phyloP scores from a whole-genome alignment of 2,113 vertebrate genomes.

The Eulemur rufifrons region DNA sequence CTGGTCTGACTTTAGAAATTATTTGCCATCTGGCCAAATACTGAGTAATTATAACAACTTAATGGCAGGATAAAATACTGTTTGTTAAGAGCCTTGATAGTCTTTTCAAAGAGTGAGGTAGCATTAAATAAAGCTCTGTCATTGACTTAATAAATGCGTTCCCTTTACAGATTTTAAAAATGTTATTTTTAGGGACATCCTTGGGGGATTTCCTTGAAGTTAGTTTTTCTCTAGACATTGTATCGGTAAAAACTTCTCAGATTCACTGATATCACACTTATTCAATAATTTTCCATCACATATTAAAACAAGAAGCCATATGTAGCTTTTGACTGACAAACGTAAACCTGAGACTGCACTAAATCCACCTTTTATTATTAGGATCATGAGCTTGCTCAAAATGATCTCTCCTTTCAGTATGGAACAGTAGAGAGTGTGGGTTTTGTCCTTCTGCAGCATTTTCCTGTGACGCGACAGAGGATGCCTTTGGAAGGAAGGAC shows the following conservation, averaged over 20 bases:
- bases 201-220: conserved; percentile 56
- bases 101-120: conserved; percentile 71
- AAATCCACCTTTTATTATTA: conserved; percentile 63
- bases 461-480: conserved; percentile 29
- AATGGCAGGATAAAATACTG: conserved; percentile 78
- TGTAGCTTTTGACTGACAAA: conserved; percentile 64
- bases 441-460: conserved; percentile 16
- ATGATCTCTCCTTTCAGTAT: conserved; percentile 29
- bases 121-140: conserved; percentile 73
- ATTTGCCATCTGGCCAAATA: conserved; percentile 86
- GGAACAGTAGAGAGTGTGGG: neutral
- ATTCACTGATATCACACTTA: conserved; percentile 47
- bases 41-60: conserved; percentile 83
- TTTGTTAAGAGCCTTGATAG: conserved; percentile 77
- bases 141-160: conserved; percentile 38
- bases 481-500: too few relatives aligned
- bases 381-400: conserved; percentile 19
- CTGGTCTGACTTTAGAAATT: conserved; percentile 84
- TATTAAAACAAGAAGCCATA: conserved; percentile 75
- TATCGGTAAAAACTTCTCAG: conserved; percentile 54
- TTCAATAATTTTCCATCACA: conserved; percentile 54
- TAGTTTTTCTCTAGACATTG: conserved; percentile 42
- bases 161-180: neutral
- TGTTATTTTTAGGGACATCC: conserved; percentile 41
- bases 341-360: conserved; percentile 50